Evolutionary conservation across 2,888 invertebrate genomes (phyloP).

Genomic region (Dinocampus coccinellae): DNA sequence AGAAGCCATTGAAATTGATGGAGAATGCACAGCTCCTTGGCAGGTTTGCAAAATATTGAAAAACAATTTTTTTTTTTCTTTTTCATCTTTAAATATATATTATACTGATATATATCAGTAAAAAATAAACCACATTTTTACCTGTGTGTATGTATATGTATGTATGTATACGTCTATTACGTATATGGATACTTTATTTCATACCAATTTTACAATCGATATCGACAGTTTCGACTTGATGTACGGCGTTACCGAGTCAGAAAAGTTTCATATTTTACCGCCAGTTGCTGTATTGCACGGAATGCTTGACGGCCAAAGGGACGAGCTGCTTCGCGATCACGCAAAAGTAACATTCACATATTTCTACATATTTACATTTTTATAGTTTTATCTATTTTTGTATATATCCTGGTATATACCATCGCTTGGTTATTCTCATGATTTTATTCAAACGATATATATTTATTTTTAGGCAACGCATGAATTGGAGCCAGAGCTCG

Average conservation of each 20-base stretch:
- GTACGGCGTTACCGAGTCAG: constrained; percentile 87
- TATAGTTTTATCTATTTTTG: constrained; percentile 4
- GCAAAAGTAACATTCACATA: constrained; percentile 68
- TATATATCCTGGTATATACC: neutral
- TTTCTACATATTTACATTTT: constrained; percentile 3
- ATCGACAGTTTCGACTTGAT: constrained; percentile 83
- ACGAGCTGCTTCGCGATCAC: constrained; percentile 82
- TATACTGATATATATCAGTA: neutral
- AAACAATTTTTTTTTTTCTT: constrained; percentile 1
- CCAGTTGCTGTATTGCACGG: constrained; percentile 81
- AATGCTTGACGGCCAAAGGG: constrained; percentile 80
- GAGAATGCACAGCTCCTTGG: constrained; percentile 80
- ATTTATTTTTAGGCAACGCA: constrained; percentile 59
- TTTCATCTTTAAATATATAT: constrained; percentile 2
- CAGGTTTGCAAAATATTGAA: constrained; percentile 72
- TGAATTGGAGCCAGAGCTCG: constrained; percentile 61
- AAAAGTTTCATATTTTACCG: constrained; percentile 83
- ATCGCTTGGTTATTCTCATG: neutral
- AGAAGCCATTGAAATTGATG: constrained; percentile 84
- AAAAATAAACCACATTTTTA: neutral
- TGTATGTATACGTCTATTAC: neutral
- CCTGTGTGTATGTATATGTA: neutral
- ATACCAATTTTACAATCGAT: constrained; percentile 29
- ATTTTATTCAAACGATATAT: constrained; percentile 4
- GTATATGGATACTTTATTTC: neutral